Evolutionary conservation across 2,888 invertebrate species (phyloP), one percentile per base, ranked within the genome.

Genomic region (Trichogramma evanescens): DNA sequence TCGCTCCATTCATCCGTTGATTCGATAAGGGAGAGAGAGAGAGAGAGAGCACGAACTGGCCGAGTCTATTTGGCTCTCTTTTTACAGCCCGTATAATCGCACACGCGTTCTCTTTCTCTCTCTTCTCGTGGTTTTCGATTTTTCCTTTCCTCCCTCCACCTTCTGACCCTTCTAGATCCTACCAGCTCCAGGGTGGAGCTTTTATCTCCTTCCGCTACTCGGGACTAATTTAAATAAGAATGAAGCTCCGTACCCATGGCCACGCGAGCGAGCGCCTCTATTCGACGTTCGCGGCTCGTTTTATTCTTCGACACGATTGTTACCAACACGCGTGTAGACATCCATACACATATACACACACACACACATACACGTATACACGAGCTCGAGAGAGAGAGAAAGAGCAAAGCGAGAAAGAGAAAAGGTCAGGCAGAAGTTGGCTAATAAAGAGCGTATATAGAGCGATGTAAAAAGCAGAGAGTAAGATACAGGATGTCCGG

Each of bases 1-100:
- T 26, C 26, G 26, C 26, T 70, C 70, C 72, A 70, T 69, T 72
- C 72, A 71, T 64, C 69, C 72, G 72, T 71, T 72, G 67, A 74
- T 71, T 74, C 72, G 74, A 74, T 73, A 72, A 74, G 72, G 70
- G 70, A 70, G 67, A 61, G 67, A 69, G 68, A 66, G 66, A 26
- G 26, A 26, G 26, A 26, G 26, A 26, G 26, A 26, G 26, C 26
- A 61, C 63, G 66, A 54, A 10, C 50, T 65, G 65, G 67, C 67
- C 65, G 64, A 64, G 62, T 66, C 62, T 50, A 50, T 50, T 44
- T 26, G n/a, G 48, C 63, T 66, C 65, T 58, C 64, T 68, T 70
- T 65, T 65, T 65, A 65, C 68, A 26, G 26, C 26, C 26, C 26
- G 26, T 26, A 26, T 26, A 26, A 26, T 26, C 26, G 26, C 26